Evolutionary conservation across 2,797 vertebrate species (phyloP), one percentile per base, ranked within the genome.

Genomic region (Xiphorhynchus erythropygius): DNA sequence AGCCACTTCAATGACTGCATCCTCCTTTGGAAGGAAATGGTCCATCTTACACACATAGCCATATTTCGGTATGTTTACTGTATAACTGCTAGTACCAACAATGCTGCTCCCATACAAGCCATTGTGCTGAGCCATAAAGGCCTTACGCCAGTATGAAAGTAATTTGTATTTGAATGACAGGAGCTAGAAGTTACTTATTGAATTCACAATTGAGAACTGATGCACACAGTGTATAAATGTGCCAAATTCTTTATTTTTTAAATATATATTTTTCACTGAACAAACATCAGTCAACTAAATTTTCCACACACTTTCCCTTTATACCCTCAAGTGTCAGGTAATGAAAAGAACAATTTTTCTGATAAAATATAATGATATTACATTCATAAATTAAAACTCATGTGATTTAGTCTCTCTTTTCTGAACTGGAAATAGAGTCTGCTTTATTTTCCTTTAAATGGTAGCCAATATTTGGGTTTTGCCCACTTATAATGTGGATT

Each of bases 391-490:
- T 69, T 41, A 67, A 67, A 75, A 56, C 15, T 52, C 1, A 15
- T 46, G 55, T 9, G 13, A 57, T 32, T 65, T 70, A 60, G 15
- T n/a, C 7, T 33, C 10, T n/a, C 4, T 70, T 55, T 80, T 83
- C 32, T 80, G 35, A 62, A 62, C 30, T 84, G 9, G 17, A 74
- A 68, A 18, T 33, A 44, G 30, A 70, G 81, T 68, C 16, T 56
- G 14, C 1, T 62, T 78, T 71, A 44, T 8, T 4, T 56, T 74
- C n/a, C 27, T 53, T 71, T 73, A 87, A 71, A 55, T 12, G 3
- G 2, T n/a, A 69, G 24, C 15, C 33, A 73, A 5, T 0, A 10
- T 44, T 44, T 69, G 3, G 2, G 1, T 2, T 60, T 69, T 76
- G 5, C 37, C 74, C 7, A 68, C 24, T 49, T 68, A 22, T 2